Percentiles rank a stretch among this genome's conserved stretches.
Conservation (phyloP, 2,797 vertebrate genomes). For the Masticophis lateralis region DNA sequence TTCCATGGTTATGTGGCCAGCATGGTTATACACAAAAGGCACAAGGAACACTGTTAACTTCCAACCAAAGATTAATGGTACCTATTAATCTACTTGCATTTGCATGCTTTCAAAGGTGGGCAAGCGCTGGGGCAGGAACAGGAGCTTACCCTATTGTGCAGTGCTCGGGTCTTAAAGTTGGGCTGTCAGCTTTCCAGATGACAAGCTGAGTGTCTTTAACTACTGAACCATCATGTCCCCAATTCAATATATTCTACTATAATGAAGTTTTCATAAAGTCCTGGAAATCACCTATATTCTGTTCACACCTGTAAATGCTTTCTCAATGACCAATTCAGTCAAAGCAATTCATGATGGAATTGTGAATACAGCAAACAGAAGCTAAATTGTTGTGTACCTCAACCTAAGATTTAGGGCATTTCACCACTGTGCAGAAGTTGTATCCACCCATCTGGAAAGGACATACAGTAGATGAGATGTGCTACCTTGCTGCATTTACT, state of each 20-base stretch:
- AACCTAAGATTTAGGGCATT: background rate
- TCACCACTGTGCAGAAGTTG: background rate
- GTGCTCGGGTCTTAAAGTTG: background rate
- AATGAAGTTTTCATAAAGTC: conserved; percentile 42
- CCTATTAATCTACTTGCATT: no score
- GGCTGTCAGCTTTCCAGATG: background rate
- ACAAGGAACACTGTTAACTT: no score
- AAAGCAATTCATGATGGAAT: background rate
- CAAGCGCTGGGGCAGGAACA: background rate
- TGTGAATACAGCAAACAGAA: background rate
- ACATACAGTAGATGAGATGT: background rate
- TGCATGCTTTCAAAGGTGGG: no score
- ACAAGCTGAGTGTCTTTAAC: background rate
- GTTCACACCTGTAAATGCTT: background rate
- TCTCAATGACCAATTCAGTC: background rate
- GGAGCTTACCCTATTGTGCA: background rate
- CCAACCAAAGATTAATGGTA: no score
- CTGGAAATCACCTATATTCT: conserved; percentile 18
- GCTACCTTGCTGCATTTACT: background rate
- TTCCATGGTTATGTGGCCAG: background rate
- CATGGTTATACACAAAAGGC: no score
- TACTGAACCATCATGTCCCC: background rate
- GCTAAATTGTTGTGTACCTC: background rate
- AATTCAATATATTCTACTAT: conserved; percentile 13
- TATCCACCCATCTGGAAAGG: background rate